These are phyloP conservation scores for Bombyx mori DNA, from an alignment of 1,140 invertebrate species.

Conservation along the genomic window DNA sequence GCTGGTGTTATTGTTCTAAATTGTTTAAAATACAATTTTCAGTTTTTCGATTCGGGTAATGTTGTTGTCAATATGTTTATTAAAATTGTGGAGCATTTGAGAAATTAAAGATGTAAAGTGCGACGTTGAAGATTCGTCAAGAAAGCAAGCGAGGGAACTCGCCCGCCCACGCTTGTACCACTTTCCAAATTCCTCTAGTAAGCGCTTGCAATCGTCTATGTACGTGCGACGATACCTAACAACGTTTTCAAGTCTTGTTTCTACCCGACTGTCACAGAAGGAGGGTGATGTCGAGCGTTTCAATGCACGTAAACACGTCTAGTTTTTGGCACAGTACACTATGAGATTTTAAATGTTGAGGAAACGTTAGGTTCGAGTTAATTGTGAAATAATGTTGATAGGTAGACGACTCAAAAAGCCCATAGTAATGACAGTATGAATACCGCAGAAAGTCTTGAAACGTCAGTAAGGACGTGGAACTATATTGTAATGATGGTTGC, in stretches of 20 bases:
- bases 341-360: background rate
- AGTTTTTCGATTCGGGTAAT: no score
- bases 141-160: constrained; percentile 43
- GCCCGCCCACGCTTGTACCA: constrained; percentile 61
- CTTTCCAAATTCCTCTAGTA: constrained; percentile 66
- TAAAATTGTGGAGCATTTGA: constrained; percentile 2
- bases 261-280: background rate
- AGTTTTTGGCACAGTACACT: no score
- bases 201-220: constrained; percentile 52
- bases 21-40: no score
- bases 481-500: no score
- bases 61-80: no score
- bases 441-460: no score
- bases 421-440: no score
- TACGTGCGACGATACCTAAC: constrained; percentile 28
- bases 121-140: constrained; percentile 59
- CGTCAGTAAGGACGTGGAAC: no score
- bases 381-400: background rate
- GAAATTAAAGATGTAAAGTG: constrained; percentile 58
- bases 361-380: background rate
- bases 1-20: no score
- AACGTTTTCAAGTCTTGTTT: constrained; percentile 26
- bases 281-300: no score
- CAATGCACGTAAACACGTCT: no score
- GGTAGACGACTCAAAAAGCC: no score